Conservation (phyloP, 2,113 vertebrate genomes). For the Paraplagusia blochii region DNA sequence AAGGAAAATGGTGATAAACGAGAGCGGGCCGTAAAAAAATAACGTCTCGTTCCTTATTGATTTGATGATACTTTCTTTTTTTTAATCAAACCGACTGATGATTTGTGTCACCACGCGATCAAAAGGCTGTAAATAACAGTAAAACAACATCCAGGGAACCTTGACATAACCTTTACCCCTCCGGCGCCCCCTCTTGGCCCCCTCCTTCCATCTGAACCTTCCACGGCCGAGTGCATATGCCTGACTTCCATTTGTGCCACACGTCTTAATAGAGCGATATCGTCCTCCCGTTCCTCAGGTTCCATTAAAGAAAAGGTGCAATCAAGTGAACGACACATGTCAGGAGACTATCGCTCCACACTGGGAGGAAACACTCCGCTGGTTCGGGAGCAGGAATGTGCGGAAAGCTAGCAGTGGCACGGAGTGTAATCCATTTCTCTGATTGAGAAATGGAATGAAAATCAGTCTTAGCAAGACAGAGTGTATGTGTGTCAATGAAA, state of each 20-base stretch:
- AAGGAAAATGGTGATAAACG: constrained; percentile 36
- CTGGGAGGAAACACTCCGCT: constrained; percentile 20
- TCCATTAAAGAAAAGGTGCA: constrained; percentile 22
- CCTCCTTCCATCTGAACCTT: constrained; percentile 14
- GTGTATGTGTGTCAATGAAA: too few relatives aligned
- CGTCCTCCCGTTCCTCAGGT: constrained; percentile 4
- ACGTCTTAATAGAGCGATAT: constrained; percentile 19
- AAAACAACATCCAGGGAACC: constrained; percentile 12
- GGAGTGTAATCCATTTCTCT: constrained; percentile 38
- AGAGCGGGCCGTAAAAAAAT: constrained; percentile 9
- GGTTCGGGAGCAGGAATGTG: constrained; percentile 27
- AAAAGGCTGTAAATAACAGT: constrained; percentile 15
- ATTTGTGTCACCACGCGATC: background rate
- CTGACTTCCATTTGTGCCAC: constrained; percentile 8
- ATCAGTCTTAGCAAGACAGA: too few relatives aligned
- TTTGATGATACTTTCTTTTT: constrained; percentile 5
- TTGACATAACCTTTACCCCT: constrained; percentile 24
- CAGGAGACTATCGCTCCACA: constrained; percentile 15
- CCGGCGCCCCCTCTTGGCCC: too few relatives aligned
- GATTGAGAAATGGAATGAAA: constrained; percentile 33
- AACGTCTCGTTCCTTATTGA: constrained; percentile 9
- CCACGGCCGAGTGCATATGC: background rate
- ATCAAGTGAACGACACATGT: constrained; percentile 34
- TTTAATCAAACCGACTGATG: constrained; percentile 13
- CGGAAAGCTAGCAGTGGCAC: constrained; percentile 5